Evolutionary conservation across 2,113 vertebrate species (phyloP).

Genomic region (Pterocles burchelli): DNA sequence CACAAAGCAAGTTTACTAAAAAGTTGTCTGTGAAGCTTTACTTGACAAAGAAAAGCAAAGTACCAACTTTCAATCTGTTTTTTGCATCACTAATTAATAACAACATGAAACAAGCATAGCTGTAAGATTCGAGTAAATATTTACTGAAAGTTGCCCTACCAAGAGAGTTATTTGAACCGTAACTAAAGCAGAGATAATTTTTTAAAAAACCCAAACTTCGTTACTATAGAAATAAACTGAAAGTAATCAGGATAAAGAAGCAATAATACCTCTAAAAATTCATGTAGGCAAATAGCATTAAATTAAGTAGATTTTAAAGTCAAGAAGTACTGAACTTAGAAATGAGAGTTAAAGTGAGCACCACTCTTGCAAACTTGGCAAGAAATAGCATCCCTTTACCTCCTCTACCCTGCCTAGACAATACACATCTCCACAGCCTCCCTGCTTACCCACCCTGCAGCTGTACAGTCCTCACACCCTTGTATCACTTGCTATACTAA

Average conservation of each 20-base stretch:
- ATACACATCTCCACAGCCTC: not conserved
- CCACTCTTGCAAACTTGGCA: rapidly evolving
- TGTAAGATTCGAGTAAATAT: not conserved
- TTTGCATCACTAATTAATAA: not conserved
- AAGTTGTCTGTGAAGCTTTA: not conserved
- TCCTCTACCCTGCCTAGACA: not conserved
- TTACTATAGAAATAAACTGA: not conserved
- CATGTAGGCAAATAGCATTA: not conserved
- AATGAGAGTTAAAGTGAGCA: not conserved
- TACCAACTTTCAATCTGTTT: not conserved
- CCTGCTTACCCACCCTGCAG: not conserved
- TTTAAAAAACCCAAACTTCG: not conserved
- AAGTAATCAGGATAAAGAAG: not conserved
- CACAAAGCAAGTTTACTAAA: not conserved
- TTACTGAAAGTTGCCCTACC: not conserved
- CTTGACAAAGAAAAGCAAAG: not conserved
- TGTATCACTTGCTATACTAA: not conserved
- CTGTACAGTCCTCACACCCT: not conserved
- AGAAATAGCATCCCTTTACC: not conserved
- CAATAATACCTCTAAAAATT: not conserved
- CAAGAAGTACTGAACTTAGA: not conserved
- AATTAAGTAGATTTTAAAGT: not conserved
- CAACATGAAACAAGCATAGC: not conserved
- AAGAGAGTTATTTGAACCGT: not conserved
- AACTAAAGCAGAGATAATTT: not conserved